Conservation (phyloP, 2,888 invertebrate species). For the Callimorpha dominula region DNA sequence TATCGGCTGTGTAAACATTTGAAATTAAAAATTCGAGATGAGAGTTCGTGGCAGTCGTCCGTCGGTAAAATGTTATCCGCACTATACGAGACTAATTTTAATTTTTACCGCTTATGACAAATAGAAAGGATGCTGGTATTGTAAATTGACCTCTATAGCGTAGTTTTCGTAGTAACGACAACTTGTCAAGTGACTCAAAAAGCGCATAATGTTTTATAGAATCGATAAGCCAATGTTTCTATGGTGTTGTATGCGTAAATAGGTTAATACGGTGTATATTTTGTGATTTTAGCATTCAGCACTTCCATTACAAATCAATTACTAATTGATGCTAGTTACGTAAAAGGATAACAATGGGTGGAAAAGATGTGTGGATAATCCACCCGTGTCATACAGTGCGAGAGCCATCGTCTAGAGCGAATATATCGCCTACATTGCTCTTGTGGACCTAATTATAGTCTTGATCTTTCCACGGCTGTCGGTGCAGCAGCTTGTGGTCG, state of each 20-base stretch:
- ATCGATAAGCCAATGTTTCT: neutral
- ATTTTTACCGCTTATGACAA: neutral
- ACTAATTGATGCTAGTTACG: too few relatives aligned
- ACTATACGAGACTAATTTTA: neutral
- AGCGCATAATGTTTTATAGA: neutral
- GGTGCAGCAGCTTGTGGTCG: too few relatives aligned
- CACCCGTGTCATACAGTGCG: too few relatives aligned
- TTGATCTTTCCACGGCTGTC: too few relatives aligned
- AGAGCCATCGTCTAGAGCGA: too few relatives aligned
- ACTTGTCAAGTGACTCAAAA: neutral
- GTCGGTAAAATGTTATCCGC: slow-evolving; percentile 15
- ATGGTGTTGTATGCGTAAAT: neutral
- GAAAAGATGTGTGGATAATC: too few relatives aligned
- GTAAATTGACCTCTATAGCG: neutral
- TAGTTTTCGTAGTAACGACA: neutral
- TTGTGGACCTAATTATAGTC: too few relatives aligned
- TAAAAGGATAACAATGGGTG: too few relatives aligned
- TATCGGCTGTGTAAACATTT: slow-evolving; percentile 79
- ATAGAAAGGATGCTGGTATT: neutral
- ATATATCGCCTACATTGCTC: too few relatives aligned
- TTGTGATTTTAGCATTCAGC: too few relatives aligned
- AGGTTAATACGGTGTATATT: neutral
- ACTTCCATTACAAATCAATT: too few relatives aligned
- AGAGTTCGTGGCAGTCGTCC: slow-evolving; percentile 20
- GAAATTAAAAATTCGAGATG: slow-evolving; percentile 52